These are phyloP conservation scores for Hydrocynus forskahlii DNA, from an alignment of 2,797 vertebrate genomes.

Conservation along the genomic window DNA sequence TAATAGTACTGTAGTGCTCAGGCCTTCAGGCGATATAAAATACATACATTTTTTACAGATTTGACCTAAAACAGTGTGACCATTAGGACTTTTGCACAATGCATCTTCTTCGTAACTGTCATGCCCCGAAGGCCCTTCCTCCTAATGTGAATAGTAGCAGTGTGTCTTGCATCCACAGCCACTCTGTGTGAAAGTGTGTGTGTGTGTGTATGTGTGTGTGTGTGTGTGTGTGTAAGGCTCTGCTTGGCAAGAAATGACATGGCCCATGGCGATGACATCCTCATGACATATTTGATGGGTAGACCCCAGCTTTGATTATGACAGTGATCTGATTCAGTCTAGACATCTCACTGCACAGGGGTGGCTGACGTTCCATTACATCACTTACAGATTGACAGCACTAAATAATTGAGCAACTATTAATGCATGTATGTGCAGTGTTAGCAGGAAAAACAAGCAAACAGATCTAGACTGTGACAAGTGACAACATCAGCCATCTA, in stretches of 20 bases:
- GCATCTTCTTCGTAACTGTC: constrained; percentile 52
- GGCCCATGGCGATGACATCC: constrained; percentile 43
- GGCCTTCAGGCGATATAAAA: constrained; percentile 52
- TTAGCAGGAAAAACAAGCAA: constrained; percentile 29
- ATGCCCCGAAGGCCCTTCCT: constrained; percentile 46
- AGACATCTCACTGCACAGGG: constrained; percentile 29
- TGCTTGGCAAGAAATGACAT: constrained; percentile 50
- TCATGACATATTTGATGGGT: constrained; percentile 52
- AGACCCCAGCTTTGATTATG: constrained; percentile 50
- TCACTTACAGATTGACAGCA: constrained; percentile 46
- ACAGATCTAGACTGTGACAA: constrained; percentile 26
- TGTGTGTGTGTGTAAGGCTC: constrained; percentile 37
- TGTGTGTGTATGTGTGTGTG: constrained; percentile 28
- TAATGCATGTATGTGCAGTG: constrained; percentile 38
- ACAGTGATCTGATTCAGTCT: constrained; percentile 47
- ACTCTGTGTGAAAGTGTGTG: constrained; percentile 48
- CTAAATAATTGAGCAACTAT: constrained; percentile 45
- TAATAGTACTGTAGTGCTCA: constrained; percentile 29
- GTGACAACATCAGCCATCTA: constrained; percentile 16
- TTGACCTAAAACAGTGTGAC: constrained; percentile 51
- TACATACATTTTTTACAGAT: constrained; percentile 50
- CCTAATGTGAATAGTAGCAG: constrained; percentile 42
- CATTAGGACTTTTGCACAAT: constrained; percentile 48
- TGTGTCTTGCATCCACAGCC: constrained; percentile 31
- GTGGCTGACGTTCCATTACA: constrained; percentile 46